Percentiles rank a stretch among this genome's conserved stretches.
Conservation (phyloP, 2,113 vertebrate species). For the Clarias batrachus region DNA sequence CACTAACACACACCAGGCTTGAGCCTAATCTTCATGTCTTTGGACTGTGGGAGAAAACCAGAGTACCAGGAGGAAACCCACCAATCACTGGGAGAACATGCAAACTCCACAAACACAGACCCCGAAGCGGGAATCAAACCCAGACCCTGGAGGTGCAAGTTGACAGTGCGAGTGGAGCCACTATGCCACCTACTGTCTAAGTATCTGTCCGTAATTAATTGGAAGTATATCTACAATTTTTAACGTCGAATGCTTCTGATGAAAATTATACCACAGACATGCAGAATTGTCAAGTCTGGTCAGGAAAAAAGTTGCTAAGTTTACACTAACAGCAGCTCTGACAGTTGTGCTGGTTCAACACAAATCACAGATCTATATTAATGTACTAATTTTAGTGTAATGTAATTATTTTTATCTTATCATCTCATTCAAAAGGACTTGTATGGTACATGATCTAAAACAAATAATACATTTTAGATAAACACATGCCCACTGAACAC, state of each 20-base stretch:
- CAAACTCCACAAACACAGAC: too few species aligned
- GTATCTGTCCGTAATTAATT: background rate
- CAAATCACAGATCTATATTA: background rate
- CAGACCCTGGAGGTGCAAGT: too few species aligned
- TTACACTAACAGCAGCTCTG: background rate
- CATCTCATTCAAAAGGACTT: background rate
- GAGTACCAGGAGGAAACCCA: too few species aligned
- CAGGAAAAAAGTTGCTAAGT: background rate
- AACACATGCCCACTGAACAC: background rate
- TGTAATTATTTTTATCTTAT: background rate
- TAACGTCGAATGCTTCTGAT: background rate
- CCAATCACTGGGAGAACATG: too few species aligned
- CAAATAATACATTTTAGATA: background rate
- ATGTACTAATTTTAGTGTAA: background rate
- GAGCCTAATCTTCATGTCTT: too few species aligned
- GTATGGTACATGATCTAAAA: background rate
- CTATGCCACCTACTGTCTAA: background rate
- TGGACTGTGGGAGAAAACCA: too few species aligned
- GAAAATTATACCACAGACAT: background rate
- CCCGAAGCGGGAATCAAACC: too few species aligned
- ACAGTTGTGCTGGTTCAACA: background rate
- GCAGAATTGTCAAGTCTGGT: background rate
- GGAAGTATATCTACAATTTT: background rate
- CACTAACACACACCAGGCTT: too few species aligned
- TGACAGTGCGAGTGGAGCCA: too few species aligned